Conservation (phyloP, 1,140 invertebrate genomes). For the Hestina assimilis region DNA sequence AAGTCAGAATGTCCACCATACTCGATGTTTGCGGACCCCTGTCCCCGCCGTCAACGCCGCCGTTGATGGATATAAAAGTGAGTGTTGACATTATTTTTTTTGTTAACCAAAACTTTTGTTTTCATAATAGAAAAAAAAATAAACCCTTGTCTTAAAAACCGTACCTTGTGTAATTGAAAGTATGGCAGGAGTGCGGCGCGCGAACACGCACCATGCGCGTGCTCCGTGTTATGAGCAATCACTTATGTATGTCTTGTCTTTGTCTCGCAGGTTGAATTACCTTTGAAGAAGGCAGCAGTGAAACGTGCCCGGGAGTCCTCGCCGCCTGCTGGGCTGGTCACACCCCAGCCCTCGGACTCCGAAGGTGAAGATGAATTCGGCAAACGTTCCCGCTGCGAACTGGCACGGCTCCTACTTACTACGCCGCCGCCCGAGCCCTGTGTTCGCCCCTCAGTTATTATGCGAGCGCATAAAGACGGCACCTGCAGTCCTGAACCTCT, state of each 20-base stretch:
- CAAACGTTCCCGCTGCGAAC: conserved; percentile 69
- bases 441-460: conserved; percentile 82
- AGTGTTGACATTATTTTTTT: conserved; percentile 48
- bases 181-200: conserved; percentile 43
- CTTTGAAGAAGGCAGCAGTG: conserved; percentile 58
- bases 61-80: conserved; percentile 75
- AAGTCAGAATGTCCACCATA: conserved; percentile 63
- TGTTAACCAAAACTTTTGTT: conserved; percentile 19
- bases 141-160: conserved; percentile 27
- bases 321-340: conserved; percentile 64
- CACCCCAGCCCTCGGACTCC: conserved; percentile 80
- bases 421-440: conserved; percentile 72
- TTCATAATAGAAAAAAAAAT: conserved; percentile 31
- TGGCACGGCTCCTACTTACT: conserved; percentile 63
- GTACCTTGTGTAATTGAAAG: conserved; percentile 65
- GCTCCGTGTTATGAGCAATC: conserved; percentile 46
- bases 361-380: conserved; percentile 75
- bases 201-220: conserved; percentile 66
- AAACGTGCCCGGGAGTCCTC: conserved; percentile 59
- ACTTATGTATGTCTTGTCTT: conserved; percentile 62
- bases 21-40: conserved; percentile 74
- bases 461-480: conserved; percentile 87
- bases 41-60: conserved; percentile 75
- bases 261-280: conserved; percentile 73
- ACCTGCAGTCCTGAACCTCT: conserved; percentile 80